Evolutionary conservation across 1,140 invertebrate genomes (phyloP).

Genomic region (Pseudomyrmex cubaensis): DNA sequence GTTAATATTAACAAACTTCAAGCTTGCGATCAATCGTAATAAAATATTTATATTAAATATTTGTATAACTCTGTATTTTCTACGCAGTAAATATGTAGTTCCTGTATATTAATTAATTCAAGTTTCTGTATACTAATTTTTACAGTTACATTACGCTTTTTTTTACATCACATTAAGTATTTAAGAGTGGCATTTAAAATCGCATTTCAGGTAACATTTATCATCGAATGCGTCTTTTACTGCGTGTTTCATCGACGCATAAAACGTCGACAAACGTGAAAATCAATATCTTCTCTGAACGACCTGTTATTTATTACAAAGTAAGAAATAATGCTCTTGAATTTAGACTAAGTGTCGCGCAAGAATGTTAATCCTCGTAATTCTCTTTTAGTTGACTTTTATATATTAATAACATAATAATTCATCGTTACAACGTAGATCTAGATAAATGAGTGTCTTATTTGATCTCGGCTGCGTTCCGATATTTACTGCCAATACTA

Average conservation of each 20-base stretch:
- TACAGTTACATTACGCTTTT: not conserved
- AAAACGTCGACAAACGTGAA: not conserved
- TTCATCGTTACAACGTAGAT: not conserved
- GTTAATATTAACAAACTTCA: not conserved
- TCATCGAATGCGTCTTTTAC: not conserved
- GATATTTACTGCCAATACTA: no score
- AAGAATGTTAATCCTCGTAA: constrained; percentile 23
- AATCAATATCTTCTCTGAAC: not conserved
- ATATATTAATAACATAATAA: constrained; percentile 3
- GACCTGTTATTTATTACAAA: no score
- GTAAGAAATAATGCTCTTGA: not conserved
- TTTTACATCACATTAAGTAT: not conserved
- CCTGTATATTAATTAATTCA: no score
- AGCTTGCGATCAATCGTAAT: no score
- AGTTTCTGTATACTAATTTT: not conserved
- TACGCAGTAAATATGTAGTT: not conserved
- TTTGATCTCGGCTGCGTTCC: not conserved
- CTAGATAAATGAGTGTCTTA: not conserved
- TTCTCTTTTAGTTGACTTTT: not conserved
- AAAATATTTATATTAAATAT: constrained; percentile 2
- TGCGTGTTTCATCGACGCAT: no score
- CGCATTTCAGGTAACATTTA: constrained; percentile 2
- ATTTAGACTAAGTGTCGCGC: not conserved
- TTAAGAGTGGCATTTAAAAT: not conserved
- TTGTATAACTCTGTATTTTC: not conserved